A percentile compares a stretch with the other conserved stretches of the same genome.
These are phyloP conservation scores for Mizuhopecten yessoensis DNA, from an alignment of 1,140 invertebrate genomes.

Conservation along the genomic window DNA sequence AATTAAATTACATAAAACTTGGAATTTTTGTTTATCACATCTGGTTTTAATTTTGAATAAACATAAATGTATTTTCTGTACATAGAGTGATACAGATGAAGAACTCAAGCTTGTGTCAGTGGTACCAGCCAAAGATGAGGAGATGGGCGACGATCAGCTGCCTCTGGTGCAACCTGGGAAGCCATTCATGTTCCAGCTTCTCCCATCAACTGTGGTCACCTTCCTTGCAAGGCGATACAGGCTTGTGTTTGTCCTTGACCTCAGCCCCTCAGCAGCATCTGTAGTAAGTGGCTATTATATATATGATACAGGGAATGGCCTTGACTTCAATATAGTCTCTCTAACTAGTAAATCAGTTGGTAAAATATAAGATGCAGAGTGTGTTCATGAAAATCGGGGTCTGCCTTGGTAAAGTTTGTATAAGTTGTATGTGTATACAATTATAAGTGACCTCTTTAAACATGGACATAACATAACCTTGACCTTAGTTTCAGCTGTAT, in stretches of 20 bases:
- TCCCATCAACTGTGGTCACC: conserved; percentile 84
- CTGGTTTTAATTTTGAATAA: neutral
- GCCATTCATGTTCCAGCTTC: conserved; percentile 81
- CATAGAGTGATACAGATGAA: conserved; percentile 66
- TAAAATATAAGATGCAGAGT: too few species aligned
- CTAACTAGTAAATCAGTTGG: too few species aligned
- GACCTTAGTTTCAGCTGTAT: neutral
- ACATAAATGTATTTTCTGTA: conserved; percentile 38
- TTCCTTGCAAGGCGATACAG: conserved; percentile 87
- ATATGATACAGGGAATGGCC: too few species aligned
- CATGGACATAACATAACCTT: neutral
- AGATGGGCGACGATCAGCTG: conserved; percentile 48
- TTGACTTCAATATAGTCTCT: too few species aligned
- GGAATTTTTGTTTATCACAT: too few species aligned
- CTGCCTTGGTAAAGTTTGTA: too few species aligned
- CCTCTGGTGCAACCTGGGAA: conserved; percentile 44
- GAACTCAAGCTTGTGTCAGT: conserved; percentile 75
- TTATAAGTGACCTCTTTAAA: too few species aligned
- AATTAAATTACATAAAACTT: too few species aligned
- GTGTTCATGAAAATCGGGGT: too few species aligned
- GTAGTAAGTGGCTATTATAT: conserved; percentile 85
- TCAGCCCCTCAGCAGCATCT: conserved; percentile 91
- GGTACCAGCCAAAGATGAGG: conserved; percentile 67
- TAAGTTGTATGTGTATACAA: too few species aligned
- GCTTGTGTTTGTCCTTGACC: conserved; percentile 91